phyloP scores from a whole-genome alignment of 2,797 vertebrate species.

The Pantherophis vulpinus region DNA sequence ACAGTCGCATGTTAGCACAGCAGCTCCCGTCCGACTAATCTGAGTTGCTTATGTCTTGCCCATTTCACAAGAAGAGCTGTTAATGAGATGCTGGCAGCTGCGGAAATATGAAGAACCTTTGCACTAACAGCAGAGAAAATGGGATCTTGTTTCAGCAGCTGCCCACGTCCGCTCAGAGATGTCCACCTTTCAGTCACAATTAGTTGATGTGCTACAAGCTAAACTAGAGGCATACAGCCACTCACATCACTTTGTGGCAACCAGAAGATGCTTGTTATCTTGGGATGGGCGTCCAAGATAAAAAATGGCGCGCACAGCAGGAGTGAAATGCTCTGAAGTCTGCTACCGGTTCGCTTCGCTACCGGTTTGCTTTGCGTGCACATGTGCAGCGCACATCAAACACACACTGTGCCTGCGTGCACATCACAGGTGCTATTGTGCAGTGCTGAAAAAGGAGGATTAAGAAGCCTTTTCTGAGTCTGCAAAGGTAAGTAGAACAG shows the following conservation, averaged over 20 bases:
- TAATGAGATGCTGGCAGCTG: neutral
- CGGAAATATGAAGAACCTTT: neutral
- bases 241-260: neutral
- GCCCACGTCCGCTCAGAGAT: neutral
- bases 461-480: too few species aligned
- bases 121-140: neutral
- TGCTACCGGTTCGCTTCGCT: too few species aligned
- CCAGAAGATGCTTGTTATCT: neutral
- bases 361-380: too few species aligned
- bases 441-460: too few species aligned
- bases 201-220: neutral
- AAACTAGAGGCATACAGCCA: neutral
- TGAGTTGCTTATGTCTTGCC: constrained; percentile 13
- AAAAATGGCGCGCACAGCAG: neutral
- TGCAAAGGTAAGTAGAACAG: too few species aligned
- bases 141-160: constrained; percentile 23
- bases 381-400: too few species aligned
- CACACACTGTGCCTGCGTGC: too few species aligned
- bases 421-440: too few species aligned
- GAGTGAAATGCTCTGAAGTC: too few species aligned
- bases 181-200: constrained; percentile 26
- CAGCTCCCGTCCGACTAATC: constrained; percentile 19
- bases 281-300: neutral
- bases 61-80: constrained; percentile 7
- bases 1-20: neutral